Percentiles rank a stretch among this genome's conserved stretches.
Evolutionary conservation across 2,888 invertebrate genomes (phyloP).

Genomic region (Eilema griseolum): DNA sequence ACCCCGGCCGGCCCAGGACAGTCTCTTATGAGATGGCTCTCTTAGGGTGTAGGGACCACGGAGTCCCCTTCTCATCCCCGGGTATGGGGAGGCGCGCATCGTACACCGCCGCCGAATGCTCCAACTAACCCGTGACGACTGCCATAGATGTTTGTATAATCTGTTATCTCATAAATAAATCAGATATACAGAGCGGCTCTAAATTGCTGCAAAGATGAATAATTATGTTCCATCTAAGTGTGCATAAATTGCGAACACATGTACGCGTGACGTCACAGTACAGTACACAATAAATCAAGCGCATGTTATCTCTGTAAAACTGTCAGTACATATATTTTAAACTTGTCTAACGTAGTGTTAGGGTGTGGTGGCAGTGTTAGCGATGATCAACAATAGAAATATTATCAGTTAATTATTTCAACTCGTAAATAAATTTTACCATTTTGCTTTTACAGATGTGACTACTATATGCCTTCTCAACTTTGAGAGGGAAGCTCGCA

Average conservation of each 20-base stretch:
- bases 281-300: slow-evolving; percentile 37
- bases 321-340: slow-evolving; percentile 47
- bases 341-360: slow-evolving; percentile 28
- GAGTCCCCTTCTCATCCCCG: too few species aligned
- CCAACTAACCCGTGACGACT: too few species aligned
- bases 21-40: too few species aligned
- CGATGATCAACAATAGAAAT: neutral
- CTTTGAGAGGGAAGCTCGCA: too few species aligned
- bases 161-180: neutral
- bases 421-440: too few species aligned
- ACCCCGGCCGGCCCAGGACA: too few species aligned
- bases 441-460: too few species aligned
- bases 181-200: neutral
- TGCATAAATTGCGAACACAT: slow-evolving; percentile 20
- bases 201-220: neutral
- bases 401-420: neutral
- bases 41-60: too few species aligned
- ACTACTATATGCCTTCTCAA: too few species aligned
- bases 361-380: slow-evolving; percentile 8
- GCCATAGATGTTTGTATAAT: neutral
- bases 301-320: slow-evolving; percentile 38
- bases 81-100: too few species aligned
- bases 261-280: slow-evolving; percentile 30
- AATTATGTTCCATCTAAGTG: slow-evolving; percentile 6
- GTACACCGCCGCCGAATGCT: too few species aligned